Conservation (phyloP, 2,113 vertebrate genomes). For the Ancistrus triradiatus region DNA sequence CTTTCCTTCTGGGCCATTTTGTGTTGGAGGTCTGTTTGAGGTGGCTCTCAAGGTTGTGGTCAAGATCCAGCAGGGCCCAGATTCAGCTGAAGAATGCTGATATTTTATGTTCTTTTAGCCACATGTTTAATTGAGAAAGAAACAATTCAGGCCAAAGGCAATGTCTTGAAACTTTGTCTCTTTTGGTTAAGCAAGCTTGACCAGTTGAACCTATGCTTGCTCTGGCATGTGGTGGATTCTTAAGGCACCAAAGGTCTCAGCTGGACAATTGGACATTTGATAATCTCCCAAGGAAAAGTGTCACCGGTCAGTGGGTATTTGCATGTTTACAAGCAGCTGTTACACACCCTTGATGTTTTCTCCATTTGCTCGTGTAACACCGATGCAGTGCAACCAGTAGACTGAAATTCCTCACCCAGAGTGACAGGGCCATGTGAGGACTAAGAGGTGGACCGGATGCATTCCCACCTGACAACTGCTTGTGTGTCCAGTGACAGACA, state of each 20-base stretch:
- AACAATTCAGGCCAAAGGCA: constrained; percentile 16
- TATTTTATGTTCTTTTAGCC: constrained; percentile 61
- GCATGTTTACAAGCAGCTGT: constrained; percentile 78
- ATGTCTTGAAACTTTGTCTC: constrained; percentile 8
- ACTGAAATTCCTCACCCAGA: constrained; percentile 38
- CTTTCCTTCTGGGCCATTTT: constrained; percentile 48
- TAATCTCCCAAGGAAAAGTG: constrained; percentile 50
- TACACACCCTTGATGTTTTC: constrained; percentile 71
- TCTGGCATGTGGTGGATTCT: constrained; percentile 53
- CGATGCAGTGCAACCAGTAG: constrained; percentile 46
- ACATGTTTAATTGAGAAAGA: constrained; percentile 1
- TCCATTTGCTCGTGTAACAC: constrained; percentile 70
- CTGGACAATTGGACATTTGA: constrained; percentile 63
- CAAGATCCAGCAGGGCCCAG: constrained; percentile 64
- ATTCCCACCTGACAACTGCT: constrained; percentile 67
- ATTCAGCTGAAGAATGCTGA: constrained; percentile 68
- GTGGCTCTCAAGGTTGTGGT: constrained; percentile 72
- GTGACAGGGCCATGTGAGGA: constrained; percentile 66
- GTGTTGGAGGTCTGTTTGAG: constrained; percentile 60
- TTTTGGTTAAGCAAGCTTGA: constrained; percentile 54
- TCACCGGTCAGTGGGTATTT: constrained; percentile 68
- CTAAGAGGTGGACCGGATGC: constrained; percentile 47
- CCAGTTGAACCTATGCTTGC: constrained; percentile 58
- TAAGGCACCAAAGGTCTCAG: constrained; percentile 51
- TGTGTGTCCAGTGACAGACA: constrained; percentile 6